A percentile compares a stretch with the other conserved stretches of the same genome.
phyloP scores from a whole-genome alignment of 30 jellyfish, hydroid and myxozoan species.

The Aurelia sp. region DNA sequence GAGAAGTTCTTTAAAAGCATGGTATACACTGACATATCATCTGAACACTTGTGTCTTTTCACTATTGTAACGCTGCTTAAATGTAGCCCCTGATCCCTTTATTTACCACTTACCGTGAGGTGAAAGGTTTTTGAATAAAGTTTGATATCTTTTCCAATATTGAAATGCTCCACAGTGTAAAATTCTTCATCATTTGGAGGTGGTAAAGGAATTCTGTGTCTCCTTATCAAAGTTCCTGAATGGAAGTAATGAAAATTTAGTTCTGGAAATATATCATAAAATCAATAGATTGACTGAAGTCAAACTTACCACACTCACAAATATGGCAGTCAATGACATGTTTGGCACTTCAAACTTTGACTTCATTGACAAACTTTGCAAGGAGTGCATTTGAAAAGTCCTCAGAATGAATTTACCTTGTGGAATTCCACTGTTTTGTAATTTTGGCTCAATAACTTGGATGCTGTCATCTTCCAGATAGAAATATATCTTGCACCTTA shows the following conservation, averaged over 20 bases:
- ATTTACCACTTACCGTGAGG: conserved; percentile 53
- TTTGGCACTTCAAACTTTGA: too few relatives aligned
- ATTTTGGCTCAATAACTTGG: conserved; percentile 91
- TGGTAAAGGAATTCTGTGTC: conserved; percentile 93
- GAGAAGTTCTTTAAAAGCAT: too few relatives aligned
- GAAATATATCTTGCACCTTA: conserved; percentile 84
- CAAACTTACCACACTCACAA: too few relatives aligned
- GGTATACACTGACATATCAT: too few relatives aligned
- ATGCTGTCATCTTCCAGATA: conserved; percentile 95
- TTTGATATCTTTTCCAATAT: conserved; percentile 86
- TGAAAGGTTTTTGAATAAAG: conserved; percentile 80
- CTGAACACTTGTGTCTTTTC: too few relatives aligned
- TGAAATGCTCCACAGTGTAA: conserved; percentile 91
- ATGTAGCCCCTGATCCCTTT: background rate
- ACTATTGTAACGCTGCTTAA: background rate
- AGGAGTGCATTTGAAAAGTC: background rate
- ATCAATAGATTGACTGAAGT: too few relatives aligned
- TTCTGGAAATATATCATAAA: too few relatives aligned
- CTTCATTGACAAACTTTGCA: too few relatives aligned
- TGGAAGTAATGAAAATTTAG: too few relatives aligned
- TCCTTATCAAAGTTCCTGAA: conserved; percentile 82
- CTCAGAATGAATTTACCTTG: conserved; percentile 56
- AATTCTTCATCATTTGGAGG: conserved; percentile 90
- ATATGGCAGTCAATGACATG: too few relatives aligned
- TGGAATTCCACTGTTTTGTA: conserved; percentile 93